Base-by-base conservation (phyloP, 2,888 invertebrate species). In the Fragum whitleyi region DNA sequence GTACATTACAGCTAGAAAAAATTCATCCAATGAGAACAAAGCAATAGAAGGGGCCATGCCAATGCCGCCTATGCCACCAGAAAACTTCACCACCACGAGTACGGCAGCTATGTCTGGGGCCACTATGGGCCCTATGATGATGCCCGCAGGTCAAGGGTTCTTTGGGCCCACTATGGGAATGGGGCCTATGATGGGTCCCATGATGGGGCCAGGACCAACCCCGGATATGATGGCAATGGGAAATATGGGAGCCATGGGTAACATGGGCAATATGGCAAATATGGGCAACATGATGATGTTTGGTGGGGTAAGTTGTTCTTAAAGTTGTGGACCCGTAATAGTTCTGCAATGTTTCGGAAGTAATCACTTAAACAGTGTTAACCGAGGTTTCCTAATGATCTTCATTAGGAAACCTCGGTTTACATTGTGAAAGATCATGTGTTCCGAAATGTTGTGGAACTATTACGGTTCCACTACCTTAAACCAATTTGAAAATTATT, bases 251-350 rank as follows among this genome's bases (percentile, higher is more conserved):
- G 19, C 47, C 47, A 47, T 47, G 47, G 19, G 19, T 9, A 36
- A 36, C 9, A 79, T 72, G 80, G 47, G 47, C 14, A 47, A 47
- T 47, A 47, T 47, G 47, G 19, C 2, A 47, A 14, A 14, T 16
- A 47, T 47, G 47, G 86, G 88, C 7, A 88, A 87, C 69, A 90
- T 90, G 87, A 92, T 92, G 89, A 94, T 94, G 95, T 93, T 92
- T 87, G 92, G 92, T 29, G 93, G 92, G 88, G 93, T 93, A 87
- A 88, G 92, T 78, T 14, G 14, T 9, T 23, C 9, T n/a, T n/a
- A n/a, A n/a, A n/a, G n/a, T n/a, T n/a, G n/a, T n/a, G n/a, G n/a
- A n/a, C n/a, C n/a, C n/a, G n/a, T n/a, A n/a, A n/a, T n/a, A n/a
- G n/a, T n/a, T n/a, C n/a, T n/a, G n/a, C n/a, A n/a, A n/a, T n/a